These are phyloP conservation scores for Mesocricetus auratus DNA, from an alignment of 2,113 vertebrate genomes.

Conservation along the genomic window DNA sequence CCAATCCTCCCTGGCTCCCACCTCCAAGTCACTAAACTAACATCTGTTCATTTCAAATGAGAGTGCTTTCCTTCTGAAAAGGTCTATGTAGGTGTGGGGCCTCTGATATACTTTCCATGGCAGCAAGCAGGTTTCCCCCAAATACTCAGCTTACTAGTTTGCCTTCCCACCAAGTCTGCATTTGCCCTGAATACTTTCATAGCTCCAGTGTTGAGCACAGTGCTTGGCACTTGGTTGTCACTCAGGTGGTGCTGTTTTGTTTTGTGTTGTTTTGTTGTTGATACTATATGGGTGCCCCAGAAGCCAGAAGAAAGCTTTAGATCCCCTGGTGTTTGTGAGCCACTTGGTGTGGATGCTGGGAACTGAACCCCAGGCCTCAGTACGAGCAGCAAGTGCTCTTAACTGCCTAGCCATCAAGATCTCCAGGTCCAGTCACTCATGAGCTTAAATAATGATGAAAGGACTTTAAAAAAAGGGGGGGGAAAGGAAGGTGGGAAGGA, in stretches of 20 bases:
- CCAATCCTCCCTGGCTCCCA: background rate
- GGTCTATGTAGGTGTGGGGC: background rate
- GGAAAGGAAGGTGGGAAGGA: no score
- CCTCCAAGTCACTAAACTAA: background rate
- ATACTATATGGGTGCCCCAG: background rate
- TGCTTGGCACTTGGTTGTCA: background rate
- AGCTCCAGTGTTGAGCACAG: rapidly evolving
- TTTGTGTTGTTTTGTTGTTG: background rate
- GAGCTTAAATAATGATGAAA: background rate
- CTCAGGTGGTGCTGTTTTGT: no score
- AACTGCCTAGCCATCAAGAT: background rate
- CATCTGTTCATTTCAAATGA: background rate
- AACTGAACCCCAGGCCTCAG: background rate
- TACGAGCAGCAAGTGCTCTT: background rate
- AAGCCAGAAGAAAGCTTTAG: background rate
- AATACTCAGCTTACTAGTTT: background rate
- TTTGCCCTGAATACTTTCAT: background rate
- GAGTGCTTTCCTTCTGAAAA: conserved; percentile 2
- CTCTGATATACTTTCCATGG: background rate
- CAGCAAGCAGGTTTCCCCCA: background rate
- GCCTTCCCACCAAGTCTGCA: background rate
- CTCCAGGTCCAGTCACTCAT: background rate
- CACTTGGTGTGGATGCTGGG: no score
- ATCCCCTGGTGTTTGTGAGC: background rate
- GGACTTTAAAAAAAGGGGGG: background rate